Conservation (phyloP, 2,113 vertebrate genomes). For the Spheniscus mendiculus region DNA sequence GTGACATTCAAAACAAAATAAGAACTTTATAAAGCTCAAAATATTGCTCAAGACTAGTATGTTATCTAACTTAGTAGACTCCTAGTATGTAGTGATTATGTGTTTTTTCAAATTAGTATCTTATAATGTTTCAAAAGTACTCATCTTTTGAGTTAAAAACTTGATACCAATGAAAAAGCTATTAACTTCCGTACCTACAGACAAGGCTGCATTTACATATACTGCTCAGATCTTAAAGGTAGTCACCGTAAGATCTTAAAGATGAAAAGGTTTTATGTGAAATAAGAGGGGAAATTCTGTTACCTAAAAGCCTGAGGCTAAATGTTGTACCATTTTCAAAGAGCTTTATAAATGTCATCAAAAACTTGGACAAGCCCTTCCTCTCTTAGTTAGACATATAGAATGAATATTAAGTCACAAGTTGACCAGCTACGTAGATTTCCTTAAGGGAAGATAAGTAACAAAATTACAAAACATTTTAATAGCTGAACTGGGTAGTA, state of each 20-base stretch:
- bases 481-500: background rate
- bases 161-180: background rate
- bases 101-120: background rate
- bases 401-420: background rate
- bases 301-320: background rate
- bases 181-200: background rate
- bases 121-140: background rate
- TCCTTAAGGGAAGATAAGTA: background rate
- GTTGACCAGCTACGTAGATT: background rate
- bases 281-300: background rate
- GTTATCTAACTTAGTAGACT: background rate
- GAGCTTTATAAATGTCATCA: background rate
- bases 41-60: background rate
- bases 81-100: background rate
- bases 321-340: background rate
- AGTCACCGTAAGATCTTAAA: background rate
- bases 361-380: background rate
- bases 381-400: background rate
- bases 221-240: background rate
- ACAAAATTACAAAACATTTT: background rate
- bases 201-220: background rate
- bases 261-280: background rate
- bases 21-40: background rate
- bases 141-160: background rate
- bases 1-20: background rate